Conservation (phyloP, 2,888 invertebrate species). For the Catocala fraxini region DNA sequence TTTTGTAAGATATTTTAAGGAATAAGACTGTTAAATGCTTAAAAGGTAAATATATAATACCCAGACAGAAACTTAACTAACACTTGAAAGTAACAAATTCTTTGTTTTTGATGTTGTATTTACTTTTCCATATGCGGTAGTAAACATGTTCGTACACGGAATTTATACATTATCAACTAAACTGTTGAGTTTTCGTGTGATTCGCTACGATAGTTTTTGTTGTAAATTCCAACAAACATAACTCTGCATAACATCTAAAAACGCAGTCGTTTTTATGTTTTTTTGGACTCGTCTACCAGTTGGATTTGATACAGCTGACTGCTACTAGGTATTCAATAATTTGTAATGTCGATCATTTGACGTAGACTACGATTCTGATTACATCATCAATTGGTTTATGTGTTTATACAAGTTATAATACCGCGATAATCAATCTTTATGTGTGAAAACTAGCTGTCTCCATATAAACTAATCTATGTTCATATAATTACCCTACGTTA, state of each 20-base stretch:
- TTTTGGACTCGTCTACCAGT: background rate
- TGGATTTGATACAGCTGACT: background rate
- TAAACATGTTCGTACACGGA: background rate
- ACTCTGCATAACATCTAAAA: background rate
- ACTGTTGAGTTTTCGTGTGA: background rate
- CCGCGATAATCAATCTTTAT: too few relatives aligned
- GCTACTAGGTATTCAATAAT: background rate
- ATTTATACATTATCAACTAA: conserved; percentile 12
- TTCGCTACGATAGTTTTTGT: conserved; percentile 16
- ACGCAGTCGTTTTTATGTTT: background rate
- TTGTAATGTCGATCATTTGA: too few relatives aligned
- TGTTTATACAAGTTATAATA: too few relatives aligned
- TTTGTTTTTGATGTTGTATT: background rate
- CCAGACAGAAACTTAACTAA: background rate
- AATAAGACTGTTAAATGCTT: too few relatives aligned
- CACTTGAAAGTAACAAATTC: background rate
- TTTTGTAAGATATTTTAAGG: too few relatives aligned
- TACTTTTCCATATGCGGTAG: too few relatives aligned
- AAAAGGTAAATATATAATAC: background rate
- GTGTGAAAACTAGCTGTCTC: too few relatives aligned
- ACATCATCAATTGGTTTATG: too few relatives aligned
- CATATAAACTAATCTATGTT: too few relatives aligned
- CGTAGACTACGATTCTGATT: too few relatives aligned
- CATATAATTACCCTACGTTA: too few relatives aligned
- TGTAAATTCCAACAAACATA: conserved; percentile 7